phyloP scores from a whole-genome alignment of 2,113 vertebrate species.

The Perca flavescens region DNA sequence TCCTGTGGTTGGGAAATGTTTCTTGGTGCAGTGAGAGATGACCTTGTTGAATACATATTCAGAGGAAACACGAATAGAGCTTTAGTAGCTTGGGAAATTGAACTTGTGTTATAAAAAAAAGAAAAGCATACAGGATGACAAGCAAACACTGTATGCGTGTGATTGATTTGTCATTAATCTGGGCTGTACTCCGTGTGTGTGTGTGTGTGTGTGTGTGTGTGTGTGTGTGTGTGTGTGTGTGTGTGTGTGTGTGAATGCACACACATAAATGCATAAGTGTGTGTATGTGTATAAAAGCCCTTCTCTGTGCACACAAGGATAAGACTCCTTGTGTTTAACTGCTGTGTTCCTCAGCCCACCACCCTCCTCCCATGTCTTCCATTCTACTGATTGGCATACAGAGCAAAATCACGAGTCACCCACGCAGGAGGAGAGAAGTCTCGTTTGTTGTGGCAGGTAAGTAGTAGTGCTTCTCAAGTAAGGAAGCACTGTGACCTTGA shows the following conservation, averaged over 20 bases:
- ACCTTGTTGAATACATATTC: slow-evolving; percentile 74
- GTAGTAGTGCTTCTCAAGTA: too few species aligned
- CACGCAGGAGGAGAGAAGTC: slow-evolving; percentile 10
- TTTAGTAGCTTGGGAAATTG: slow-evolving; percentile 75
- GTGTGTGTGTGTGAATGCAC: slow-evolving; percentile 6
- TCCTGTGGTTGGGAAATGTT: slow-evolving; percentile 35
- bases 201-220: slow-evolving; percentile 29
- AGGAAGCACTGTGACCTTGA: slow-evolving; percentile 31
- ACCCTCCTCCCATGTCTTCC: slow-evolving; percentile 41
- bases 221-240: slow-evolving; percentile 13
- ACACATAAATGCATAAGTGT: slow-evolving; percentile 3
- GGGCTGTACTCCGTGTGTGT: slow-evolving; percentile 11
- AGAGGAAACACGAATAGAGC: slow-evolving; percentile 63
- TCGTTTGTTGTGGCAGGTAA: slow-evolving; percentile 23
- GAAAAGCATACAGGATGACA: slow-evolving; percentile 66
- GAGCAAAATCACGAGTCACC: slow-evolving; percentile 46
- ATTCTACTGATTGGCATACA: slow-evolving; percentile 64
- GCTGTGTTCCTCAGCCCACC: slow-evolving; percentile 46
- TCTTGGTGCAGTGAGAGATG: slow-evolving; percentile 57
- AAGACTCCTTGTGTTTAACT: slow-evolving; percentile 71
- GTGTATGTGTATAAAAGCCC: slow-evolving; percentile 62
- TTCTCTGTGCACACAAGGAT: slow-evolving; percentile 78
- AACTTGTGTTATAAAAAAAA: slow-evolving; percentile 73
- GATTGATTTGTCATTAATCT: slow-evolving; percentile 76
- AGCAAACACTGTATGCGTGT: slow-evolving; percentile 66